These are phyloP conservation scores for Typhlichthys subterraneus DNA, from an alignment of 2,797 vertebrate species.

Conservation along the genomic window DNA sequence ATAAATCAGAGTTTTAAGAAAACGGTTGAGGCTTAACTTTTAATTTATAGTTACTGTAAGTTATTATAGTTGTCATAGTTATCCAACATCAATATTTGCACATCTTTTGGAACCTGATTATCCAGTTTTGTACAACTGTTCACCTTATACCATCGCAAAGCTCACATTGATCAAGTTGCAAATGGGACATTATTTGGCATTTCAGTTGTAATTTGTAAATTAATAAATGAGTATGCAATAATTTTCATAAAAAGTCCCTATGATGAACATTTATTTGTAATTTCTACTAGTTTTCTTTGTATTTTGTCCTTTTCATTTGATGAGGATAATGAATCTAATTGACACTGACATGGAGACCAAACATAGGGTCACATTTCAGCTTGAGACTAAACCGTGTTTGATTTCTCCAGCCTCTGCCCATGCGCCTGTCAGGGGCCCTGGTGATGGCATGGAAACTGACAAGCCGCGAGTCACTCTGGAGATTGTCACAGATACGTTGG, in stretches of 20 bases:
- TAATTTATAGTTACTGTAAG: background rate
- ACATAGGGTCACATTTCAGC: background rate
- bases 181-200: no score
- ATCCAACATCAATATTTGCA: background rate
- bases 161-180: no score
- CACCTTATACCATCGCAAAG: background rate
- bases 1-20: background rate
- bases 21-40: no score
- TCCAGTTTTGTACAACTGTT: background rate
- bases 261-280: no score
- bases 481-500: conserved; percentile 49
- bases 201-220: no score
- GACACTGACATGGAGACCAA: background rate
- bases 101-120: background rate
- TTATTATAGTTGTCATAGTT: background rate
- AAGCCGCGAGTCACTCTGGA: conserved; percentile 76
- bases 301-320: no score
- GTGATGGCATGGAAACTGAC: conserved; percentile 97
- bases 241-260: no score
- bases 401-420: conserved; percentile 51
- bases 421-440: conserved; percentile 86
- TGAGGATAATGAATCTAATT: background rate
- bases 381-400: background rate
- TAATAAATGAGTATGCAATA: no score
- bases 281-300: no score